Conservation (phyloP, 37 sponge, comb jelly and placozoan genomes). For the Lycopodina hypogea region DNA sequence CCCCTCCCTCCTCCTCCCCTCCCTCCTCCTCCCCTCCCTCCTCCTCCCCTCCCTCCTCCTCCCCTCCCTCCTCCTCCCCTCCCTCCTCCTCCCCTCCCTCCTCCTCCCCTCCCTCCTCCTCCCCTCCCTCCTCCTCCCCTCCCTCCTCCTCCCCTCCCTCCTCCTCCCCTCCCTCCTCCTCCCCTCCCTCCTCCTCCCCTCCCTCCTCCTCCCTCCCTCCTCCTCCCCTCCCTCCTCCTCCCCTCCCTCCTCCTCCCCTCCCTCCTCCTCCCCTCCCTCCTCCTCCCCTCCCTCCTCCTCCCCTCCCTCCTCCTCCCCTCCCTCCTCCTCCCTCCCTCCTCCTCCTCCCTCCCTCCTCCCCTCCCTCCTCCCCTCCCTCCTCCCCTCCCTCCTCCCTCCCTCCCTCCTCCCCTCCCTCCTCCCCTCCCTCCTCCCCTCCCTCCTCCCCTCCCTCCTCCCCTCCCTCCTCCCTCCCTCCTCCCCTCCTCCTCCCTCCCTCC, state of each 20-base stretch:
- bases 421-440: neutral
- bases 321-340: neutral
- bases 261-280: neutral
- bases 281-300: neutral
- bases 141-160: neutral
- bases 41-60: neutral
- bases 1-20: constrained; percentile 1
- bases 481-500: no score
- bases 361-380: neutral
- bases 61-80: neutral
- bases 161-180: neutral
- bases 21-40: constrained; percentile 10
- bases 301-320: neutral
- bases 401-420: neutral
- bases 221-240: neutral
- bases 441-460: neutral
- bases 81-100: neutral
- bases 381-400: neutral
- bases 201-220: neutral
- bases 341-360: neutral
- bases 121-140: neutral
- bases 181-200: neutral
- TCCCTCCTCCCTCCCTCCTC: neutral
- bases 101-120: neutral
- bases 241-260: no score